Percentiles rank a stretch among this genome's conserved stretches.
Conservation (phyloP, 2,113 vertebrate species). For the Melanocharis versteri region DNA sequence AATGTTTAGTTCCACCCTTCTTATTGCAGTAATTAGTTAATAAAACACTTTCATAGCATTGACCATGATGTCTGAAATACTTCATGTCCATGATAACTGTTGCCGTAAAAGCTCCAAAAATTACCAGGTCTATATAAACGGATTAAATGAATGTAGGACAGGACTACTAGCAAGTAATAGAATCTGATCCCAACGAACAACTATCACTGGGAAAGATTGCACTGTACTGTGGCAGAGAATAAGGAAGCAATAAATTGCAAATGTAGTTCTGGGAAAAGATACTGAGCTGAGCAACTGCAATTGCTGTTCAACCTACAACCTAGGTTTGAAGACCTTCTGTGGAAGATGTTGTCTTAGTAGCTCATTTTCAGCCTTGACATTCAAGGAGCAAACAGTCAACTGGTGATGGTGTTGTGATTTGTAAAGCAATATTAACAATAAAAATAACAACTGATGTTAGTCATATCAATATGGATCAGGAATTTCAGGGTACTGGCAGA, state of each 20-base stretch:
- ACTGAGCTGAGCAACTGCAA: background rate
- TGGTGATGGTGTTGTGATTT: background rate
- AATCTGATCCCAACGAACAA: background rate
- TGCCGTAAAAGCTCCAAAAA: background rate
- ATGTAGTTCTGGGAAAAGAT: background rate
- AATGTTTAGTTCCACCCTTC: background rate
- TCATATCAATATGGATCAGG: background rate
- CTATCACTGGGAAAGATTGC: background rate
- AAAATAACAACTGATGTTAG: background rate
- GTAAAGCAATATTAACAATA: background rate
- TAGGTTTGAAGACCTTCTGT: background rate
- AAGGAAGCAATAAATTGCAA: background rate
- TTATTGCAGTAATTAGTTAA: background rate
- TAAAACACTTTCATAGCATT: background rate
- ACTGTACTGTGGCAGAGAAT: background rate
- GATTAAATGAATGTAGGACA: background rate
- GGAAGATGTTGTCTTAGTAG: background rate
- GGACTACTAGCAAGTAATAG: background rate
- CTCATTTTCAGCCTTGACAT: background rate
- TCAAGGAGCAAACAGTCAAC: background rate
- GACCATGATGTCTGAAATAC: background rate
- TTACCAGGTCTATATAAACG: background rate
- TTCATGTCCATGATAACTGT: background rate
- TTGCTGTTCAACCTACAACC: background rate
- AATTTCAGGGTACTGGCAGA: background rate